Conservation (phyloP, 1,140 invertebrate genomes). For the Atta colombica region DNA sequence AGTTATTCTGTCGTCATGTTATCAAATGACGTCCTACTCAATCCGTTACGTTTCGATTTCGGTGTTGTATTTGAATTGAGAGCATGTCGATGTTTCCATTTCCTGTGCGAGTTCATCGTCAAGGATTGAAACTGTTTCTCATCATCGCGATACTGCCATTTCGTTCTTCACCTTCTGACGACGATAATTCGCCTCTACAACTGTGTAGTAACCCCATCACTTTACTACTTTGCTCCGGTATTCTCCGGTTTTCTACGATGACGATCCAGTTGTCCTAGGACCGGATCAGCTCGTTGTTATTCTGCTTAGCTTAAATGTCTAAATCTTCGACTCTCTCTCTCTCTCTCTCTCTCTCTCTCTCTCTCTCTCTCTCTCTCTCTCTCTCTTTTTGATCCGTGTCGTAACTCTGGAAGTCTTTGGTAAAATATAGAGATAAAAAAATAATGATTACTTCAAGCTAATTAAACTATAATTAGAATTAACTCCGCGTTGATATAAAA, state of each 20-base stretch:
- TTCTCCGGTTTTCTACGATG: conserved; percentile 22
- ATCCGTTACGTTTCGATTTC: conserved; percentile 39
- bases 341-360: no score
- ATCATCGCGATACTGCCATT: conserved; percentile 67
- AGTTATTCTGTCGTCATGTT: background rate
- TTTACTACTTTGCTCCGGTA: conserved; percentile 26
- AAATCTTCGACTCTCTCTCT: background rate
- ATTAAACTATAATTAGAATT: background rate
- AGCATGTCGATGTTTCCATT: conserved; percentile 21
- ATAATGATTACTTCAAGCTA: background rate
- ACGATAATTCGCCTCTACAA: conserved; percentile 80
- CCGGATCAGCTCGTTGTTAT: conserved; percentile 54
- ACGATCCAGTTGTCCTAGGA: conserved; percentile 74
- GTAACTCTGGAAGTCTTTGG: background rate
- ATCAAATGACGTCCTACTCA: conserved; percentile 10
- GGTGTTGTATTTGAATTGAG: background rate
- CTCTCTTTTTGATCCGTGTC: background rate
- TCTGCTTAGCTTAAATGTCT: background rate
- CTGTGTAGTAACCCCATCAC: conserved; percentile 77
- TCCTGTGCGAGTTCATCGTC: background rate
- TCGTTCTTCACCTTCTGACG: conserved; percentile 71
- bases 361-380: background rate
- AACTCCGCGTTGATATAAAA: background rate
- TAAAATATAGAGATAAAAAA: conserved; percentile 2
- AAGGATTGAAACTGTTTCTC: background rate